Conservation (phyloP, 2,113 vertebrate genomes). For the Onychostruthus taczanowskii region DNA sequence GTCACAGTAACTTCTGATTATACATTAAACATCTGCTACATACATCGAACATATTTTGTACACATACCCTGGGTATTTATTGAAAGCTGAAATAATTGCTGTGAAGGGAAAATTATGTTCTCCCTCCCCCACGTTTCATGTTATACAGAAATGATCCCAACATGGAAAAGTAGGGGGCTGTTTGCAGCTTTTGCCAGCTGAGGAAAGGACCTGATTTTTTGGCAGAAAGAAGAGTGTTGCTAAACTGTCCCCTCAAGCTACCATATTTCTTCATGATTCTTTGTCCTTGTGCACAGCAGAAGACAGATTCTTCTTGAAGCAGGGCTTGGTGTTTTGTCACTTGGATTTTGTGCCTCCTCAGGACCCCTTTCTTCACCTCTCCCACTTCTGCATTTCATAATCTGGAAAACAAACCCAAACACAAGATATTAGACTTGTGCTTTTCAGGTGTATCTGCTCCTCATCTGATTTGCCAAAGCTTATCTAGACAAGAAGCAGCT, state of each 20-base stretch:
- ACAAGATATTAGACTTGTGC: neutral
- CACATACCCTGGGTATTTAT: neutral
- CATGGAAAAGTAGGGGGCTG: neutral
- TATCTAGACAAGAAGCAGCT: neutral
- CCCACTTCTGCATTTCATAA: neutral
- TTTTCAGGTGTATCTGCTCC: neutral
- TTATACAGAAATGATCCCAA: neutral
- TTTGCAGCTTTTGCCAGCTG: neutral
- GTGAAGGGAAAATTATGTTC: neutral
- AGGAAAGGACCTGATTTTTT: neutral
- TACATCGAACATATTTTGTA: neutral
- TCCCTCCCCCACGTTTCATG: rapidly evolving
- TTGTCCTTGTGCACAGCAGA: neutral
- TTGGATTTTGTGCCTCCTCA: neutral
- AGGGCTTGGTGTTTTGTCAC: neutral
- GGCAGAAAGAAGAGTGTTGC: neutral
- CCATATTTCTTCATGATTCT: neutral
- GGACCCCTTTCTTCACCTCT: neutral
- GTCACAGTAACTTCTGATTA: neutral
- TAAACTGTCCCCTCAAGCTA: neutral
- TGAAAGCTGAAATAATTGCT: neutral
- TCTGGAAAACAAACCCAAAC: neutral
- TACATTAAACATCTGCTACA: neutral
- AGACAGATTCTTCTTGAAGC: neutral
- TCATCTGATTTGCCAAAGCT: neutral